Evolutionary conservation across 2,113 vertebrate genomes (phyloP).

Genomic region (Hippocampus abdominalis): DNA sequence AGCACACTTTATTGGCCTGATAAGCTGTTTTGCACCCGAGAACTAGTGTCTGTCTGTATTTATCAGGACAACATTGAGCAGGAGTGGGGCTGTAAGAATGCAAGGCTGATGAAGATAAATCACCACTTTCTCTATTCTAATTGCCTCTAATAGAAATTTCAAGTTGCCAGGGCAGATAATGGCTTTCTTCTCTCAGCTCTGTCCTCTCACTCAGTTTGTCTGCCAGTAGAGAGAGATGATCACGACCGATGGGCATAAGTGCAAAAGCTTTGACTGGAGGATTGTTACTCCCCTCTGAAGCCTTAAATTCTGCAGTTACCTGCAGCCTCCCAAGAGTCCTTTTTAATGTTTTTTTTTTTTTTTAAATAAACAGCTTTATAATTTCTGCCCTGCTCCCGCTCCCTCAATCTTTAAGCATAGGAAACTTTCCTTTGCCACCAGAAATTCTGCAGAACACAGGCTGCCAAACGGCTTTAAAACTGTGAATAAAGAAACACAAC

Average conservation of each 20-base stretch:
- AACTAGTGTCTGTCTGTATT: not conserved
- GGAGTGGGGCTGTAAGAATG: conserved; percentile 5
- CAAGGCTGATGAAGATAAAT: conserved; percentile 59
- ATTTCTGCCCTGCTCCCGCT: conserved; percentile 33
- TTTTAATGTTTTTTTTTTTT: not conserved
- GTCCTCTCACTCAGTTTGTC: not conserved
- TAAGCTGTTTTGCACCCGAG: not conserved
- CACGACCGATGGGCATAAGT: not conserved
- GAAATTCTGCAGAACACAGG: conserved; percentile 51
- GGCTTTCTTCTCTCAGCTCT: conserved; percentile 20
- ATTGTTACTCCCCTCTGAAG: conserved; percentile 7
- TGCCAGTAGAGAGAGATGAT: conserved; percentile 5
- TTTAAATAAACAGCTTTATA: conserved; percentile 6
- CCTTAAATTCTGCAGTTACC: conserved; percentile 16
- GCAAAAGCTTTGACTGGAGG: conserved; percentile 23
- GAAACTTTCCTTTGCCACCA: conserved; percentile 57
- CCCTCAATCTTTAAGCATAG: conserved; percentile 53
- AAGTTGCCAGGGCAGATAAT: conserved; percentile 41
- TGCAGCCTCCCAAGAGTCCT: conserved; percentile 1
- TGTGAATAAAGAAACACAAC: conserved; percentile 60
- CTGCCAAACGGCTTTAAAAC: conserved; percentile 60
- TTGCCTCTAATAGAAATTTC: conserved; percentile 50
- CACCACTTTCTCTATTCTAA: conserved; percentile 44
- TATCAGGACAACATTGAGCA: conserved; percentile 5
- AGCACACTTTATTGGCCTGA: not conserved